Evolutionary conservation across 2,888 invertebrate genomes (phyloP), one percentile per base, ranked within the genome.

Genomic region (Amaurobius ferox): DNA sequence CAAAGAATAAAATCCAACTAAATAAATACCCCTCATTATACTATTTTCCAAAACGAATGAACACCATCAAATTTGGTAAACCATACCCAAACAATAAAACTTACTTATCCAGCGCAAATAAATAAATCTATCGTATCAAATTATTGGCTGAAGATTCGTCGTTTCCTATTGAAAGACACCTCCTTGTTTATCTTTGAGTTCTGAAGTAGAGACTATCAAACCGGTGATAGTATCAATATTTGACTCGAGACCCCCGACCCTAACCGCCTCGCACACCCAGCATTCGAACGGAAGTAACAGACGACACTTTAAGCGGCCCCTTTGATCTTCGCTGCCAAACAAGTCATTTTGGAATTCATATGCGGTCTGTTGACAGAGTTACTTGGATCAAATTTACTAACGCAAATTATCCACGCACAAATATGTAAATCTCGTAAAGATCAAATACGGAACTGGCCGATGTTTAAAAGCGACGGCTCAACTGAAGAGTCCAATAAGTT

Each of bases 391-490:
- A 85, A 85, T 85, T 77, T 85, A 72, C 83, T 66, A 77, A 85
- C 83, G 77, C 83, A 85, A 85, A 85, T 85, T 85, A 85, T 77
- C 83, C 83, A 72, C 77, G 77, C 77, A 85, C 83, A 85, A 85
- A 85, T 85, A 85, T 85, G 83, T 72, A 85, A 85, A 85, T 85
- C 83, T 77, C 72, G 35, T 28, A 70, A 71, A 77, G 71, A 85
- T 85, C 83, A 85, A 85, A 77, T 85, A 70, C 71, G 66, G 77
- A 48, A 66, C 77, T 66, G 39, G 71, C 68, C 40, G 73, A 77
- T 85, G 83, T 85, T 85, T 85, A 85, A 85, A n/a, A 85, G 48
- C 67, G 83, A 61, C 71, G 66, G 55, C 72, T 85, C 73, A 67
- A 81, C 30, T 30, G 68, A 79, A n/a, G n/a, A n/a, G 76, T 83